Conservation (phyloP, 2,888 invertebrate genomes). For the Spisula subtruncata region DNA sequence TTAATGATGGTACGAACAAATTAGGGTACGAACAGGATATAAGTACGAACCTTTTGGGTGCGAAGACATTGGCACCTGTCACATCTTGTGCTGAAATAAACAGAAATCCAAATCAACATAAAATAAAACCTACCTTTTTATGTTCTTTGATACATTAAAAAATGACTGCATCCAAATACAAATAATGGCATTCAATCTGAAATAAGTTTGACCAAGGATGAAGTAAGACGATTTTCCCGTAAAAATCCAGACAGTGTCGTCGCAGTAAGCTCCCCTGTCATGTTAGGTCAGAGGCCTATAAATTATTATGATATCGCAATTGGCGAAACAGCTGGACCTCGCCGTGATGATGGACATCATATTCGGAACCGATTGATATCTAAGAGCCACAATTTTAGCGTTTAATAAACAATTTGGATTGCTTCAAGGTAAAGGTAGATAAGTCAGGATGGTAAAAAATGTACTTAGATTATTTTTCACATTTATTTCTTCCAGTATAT, state of each 20-base stretch:
- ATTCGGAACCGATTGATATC: too few species aligned
- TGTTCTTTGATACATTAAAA: not conserved
- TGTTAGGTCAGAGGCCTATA: not conserved
- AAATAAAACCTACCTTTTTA: not conserved
- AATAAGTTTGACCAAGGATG: not conserved
- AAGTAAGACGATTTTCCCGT: not conserved
- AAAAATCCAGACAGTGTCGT: not conserved
- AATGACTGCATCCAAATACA: not conserved
- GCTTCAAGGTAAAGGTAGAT: too few species aligned
- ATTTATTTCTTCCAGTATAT: too few species aligned
- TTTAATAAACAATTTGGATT: too few species aligned
- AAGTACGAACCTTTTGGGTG: not conserved
- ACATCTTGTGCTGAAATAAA: not conserved
- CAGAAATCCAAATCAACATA: not conserved
- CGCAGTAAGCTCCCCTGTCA: not conserved
- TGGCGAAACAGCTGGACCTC: too few species aligned
- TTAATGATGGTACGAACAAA: too few species aligned
- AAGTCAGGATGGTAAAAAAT: too few species aligned
- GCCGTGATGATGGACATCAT: too few species aligned
- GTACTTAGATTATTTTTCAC: too few species aligned
- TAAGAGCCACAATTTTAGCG: too few species aligned
- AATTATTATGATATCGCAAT: not conserved
- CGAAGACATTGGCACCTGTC: constrained; percentile 23
- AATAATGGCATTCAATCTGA: not conserved
- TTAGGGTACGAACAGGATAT: not conserved